phyloP scores from a whole-genome alignment of 2,113 vertebrate genomes.

The Podocnemis expansa region DNA sequence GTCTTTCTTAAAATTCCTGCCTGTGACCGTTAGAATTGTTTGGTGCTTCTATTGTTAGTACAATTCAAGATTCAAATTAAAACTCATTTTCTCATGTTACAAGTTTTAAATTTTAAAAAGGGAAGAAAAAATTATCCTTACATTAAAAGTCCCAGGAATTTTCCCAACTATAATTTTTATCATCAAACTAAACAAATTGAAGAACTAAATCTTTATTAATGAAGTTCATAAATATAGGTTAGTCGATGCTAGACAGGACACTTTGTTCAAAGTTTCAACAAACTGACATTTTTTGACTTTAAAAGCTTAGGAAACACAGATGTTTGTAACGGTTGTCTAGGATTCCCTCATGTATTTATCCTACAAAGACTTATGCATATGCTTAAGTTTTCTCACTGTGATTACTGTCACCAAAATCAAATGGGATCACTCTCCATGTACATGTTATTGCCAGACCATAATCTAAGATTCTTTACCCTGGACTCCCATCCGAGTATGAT shows the following conservation, averaged over 20 bases:
- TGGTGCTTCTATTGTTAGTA: background rate
- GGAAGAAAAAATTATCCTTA: background rate
- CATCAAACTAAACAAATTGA: conserved; percentile 6
- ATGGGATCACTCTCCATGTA: background rate
- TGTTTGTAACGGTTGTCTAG: accelerated
- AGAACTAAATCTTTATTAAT: background rate
- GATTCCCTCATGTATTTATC: background rate
- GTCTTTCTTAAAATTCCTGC: background rate
- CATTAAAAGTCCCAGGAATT: conserved; percentile 8
- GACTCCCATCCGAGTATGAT: background rate
- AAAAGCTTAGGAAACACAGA: background rate
- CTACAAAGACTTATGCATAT: background rate
- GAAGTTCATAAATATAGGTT: background rate
- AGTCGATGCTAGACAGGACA: background rate
- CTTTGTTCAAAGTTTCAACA: background rate
- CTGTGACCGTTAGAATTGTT: background rate
- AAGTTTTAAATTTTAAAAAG: conserved; percentile 4
- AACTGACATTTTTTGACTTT: background rate
- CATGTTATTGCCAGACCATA: background rate
- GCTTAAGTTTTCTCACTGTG: background rate
- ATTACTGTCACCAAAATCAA: background rate
- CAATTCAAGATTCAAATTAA: background rate
- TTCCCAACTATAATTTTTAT: background rate
- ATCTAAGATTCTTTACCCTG: background rate
- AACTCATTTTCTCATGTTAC: background rate